Base-by-base conservation (phyloP, 2,113 vertebrate genomes). In the Andinoacara biseriatus region DNA sequence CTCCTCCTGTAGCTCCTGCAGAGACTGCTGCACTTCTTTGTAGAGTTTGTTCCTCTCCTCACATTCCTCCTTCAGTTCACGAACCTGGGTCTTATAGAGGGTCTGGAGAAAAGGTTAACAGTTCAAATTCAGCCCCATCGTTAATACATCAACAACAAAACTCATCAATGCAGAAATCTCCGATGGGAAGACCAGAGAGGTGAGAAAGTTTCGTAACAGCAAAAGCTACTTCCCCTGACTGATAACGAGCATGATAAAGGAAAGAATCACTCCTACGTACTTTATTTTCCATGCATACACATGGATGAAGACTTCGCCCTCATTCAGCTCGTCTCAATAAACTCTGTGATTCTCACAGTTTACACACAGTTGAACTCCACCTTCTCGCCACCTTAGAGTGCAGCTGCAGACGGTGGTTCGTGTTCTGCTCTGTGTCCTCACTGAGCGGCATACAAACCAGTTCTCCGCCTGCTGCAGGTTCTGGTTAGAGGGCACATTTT, bases 21-120 rank as follows among this genome's bases (percentile, higher is more conserved):
- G 95, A 85, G 96, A 97, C 93, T 99, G 98, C 86, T 98, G 98
- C 78, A 97, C 91, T 46, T 99, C 98, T 94, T 99, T 99, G 93
- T 96, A 97, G 59, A 98, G 95, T 84, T 99, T 99, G 86, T 96
- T 97, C 89, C 97, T 98, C 84, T 99, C 98, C 81, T 99, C 98
- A 94, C 97, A 99, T 91, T 99, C 98, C 90, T 99, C 98, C 93
- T 99, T 99, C 72, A 99, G 96, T 88, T 99, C 98, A 65, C 98
- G 96, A 77, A 99, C 98, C 93, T 99, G 98, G 0, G 98, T 99
- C 94, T 99, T 99, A 88, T 99, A 99, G 15, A 99, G 94, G 2
- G 98, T 99, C 98, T 99, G 90, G 56, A 83, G 84, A 61, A 83
- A 49, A 86, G 31, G 62, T 26, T 38, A 18, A 24, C 35, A 76